phyloP scores from a whole-genome alignment of 2,888 invertebrate genomes.

The Mylabris sibirica region DNA sequence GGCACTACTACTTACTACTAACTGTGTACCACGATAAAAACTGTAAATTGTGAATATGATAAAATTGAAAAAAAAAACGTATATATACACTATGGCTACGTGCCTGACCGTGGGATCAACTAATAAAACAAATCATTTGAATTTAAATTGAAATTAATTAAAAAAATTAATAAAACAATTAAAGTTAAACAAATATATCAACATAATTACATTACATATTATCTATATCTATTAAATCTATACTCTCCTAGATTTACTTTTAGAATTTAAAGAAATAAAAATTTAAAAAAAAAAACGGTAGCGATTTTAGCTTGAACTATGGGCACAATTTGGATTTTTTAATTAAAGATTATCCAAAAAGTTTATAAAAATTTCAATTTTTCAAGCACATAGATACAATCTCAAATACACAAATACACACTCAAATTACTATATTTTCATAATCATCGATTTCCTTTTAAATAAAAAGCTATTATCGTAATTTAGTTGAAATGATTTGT shows the following conservation, averaged over 20 bases:
- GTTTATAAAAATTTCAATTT: slow-evolving; percentile 53
- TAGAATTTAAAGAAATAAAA: slow-evolving; percentile 49
- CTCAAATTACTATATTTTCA: not conserved
- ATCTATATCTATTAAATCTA: slow-evolving; percentile 53
- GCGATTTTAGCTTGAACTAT: slow-evolving; percentile 61
- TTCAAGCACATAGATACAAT: slow-evolving; percentile 44
- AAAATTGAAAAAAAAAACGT: slow-evolving; percentile 48
- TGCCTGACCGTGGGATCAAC: slow-evolving; percentile 64
- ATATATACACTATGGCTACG: slow-evolving; percentile 54
- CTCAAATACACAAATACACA: not conserved
- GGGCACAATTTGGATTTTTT: slow-evolving; percentile 62
- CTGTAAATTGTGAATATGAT: slow-evolving; percentile 43
- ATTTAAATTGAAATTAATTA: slow-evolving; percentile 50
- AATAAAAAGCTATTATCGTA: not conserved
- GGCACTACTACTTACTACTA: slow-evolving; percentile 47
- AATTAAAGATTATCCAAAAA: slow-evolving; percentile 39
- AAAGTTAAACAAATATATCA: slow-evolving; percentile 53
- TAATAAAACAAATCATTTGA: slow-evolving; percentile 58
- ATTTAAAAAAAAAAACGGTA: slow-evolving; percentile 42
- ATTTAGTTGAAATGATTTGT: slow-evolving; percentile 28
- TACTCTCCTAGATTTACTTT: slow-evolving; percentile 49
- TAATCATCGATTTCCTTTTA: not conserved
- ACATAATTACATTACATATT: slow-evolving; percentile 51
- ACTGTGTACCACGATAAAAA: too few relatives aligned
- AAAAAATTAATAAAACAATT: slow-evolving; percentile 56